Evolutionary conservation across 2,113 vertebrate genomes (phyloP).

Genomic region (Glaucidium brasilianum): DNA sequence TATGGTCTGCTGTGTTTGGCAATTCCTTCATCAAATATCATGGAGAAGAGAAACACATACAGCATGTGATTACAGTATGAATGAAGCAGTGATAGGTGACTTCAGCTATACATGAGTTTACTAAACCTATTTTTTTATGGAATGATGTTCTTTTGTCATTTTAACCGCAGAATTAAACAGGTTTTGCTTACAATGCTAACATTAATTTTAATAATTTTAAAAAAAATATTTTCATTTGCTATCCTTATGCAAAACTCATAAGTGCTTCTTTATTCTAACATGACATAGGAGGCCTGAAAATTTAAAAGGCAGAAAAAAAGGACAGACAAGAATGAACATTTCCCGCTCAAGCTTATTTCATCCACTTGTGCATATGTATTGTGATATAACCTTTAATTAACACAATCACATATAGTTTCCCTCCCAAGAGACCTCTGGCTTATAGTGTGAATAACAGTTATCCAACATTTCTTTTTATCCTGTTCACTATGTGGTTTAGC

Average conservation of each 20-base stretch:
- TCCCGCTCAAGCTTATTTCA: neutral
- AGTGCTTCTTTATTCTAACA: neutral
- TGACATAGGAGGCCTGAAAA: neutral
- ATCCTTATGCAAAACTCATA: neutral
- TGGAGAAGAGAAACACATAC: neutral
- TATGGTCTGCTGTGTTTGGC: neutral
- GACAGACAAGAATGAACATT: neutral
- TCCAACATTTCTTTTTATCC: slow-evolving; percentile 33
- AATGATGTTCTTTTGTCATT: neutral
- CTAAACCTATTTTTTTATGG: neutral
- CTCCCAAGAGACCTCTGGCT: neutral
- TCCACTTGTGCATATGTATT: neutral
- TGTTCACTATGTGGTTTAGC: neutral
- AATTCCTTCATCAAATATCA: neutral
- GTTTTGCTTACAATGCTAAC: neutral
- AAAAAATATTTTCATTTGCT: neutral
- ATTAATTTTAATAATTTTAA: neutral
- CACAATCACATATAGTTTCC: neutral
- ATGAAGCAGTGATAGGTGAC: neutral
- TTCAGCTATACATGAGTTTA: neutral
- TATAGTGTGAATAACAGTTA: neutral
- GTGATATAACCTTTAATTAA: slow-evolving; percentile 40
- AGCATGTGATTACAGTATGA: neutral
- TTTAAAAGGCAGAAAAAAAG: neutral
- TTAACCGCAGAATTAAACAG: neutral